Evolutionary conservation across 2,888 invertebrate genomes (phyloP), one percentile per base, ranked within the genome.

Genomic region (Callyntrura sp.): DNA sequence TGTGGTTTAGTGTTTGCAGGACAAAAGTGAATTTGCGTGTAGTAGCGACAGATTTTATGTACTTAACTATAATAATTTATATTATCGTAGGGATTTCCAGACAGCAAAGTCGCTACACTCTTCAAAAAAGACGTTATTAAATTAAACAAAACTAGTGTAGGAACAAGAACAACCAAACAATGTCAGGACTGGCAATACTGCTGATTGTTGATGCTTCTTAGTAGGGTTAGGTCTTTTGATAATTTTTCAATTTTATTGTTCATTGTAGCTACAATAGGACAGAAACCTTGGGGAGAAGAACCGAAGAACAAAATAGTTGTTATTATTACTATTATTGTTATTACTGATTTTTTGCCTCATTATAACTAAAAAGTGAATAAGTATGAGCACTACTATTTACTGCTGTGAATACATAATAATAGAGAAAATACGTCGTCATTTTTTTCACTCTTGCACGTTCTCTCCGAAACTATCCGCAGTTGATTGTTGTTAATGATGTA

Each of bases 111-210:
- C 43, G 45, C 45, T 73, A 45, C 45, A 45, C 20, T 51, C 76
- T 76, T 76, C 68, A 76, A 76, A 76, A 76, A 76, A 76, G 76
- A 76, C 76, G 76, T 76, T 76, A 25, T 76, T 76, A 76, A 73
- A 73, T 12, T 68, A 12, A 35, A 35, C 35, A 35, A 2, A 35
- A 62, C 14, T 65, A 28, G 28, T 28, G 14, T 28, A 65, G 11
- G 25, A 11, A 65, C 28, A 28, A 28, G 65, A 43, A 70, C n/a
- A 20, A 60, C 25, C 11, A 5, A 1, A 12, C 12, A 62, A 12
- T 28, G 28, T 62, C 11, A 62, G 62, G 25, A 28, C 28, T 62
- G 28, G 62, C 62, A 62, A 25, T 62, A 62, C 28, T 14, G 62
- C 28, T 25, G 62, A 28, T 62, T 62, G 62, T 28, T 62, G 28